Conservation (phyloP, 2,113 vertebrate species). For the Cepphus grylle region DNA sequence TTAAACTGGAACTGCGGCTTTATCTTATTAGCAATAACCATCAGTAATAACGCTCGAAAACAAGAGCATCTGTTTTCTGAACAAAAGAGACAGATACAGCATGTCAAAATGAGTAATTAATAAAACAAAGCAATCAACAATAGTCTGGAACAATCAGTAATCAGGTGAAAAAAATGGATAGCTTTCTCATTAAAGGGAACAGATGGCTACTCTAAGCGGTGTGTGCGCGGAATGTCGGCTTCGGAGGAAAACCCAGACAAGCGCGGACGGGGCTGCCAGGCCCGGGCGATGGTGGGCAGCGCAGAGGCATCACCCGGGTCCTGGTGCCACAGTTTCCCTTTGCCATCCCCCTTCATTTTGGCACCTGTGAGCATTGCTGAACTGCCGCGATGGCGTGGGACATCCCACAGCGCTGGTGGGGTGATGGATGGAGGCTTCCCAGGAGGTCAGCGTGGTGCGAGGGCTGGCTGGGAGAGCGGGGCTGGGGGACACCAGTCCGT, state of each 20-base stretch:
- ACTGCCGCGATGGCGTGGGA: rapidly evolving
- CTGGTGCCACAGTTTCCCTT: neutral
- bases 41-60: conserved; percentile 44
- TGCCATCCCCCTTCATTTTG: neutral
- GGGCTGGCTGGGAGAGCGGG: neutral
- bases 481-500: neutral
- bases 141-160: conserved; percentile 64
- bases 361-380: neutral
- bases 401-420: neutral
- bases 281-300: rapidly evolving
- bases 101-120: conserved; percentile 70
- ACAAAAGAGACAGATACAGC: conserved; percentile 61
- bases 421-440: neutral
- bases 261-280: neutral
- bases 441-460: rapidly evolving
- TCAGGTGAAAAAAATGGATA: conserved; percentile 63
- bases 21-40: conserved; percentile 60
- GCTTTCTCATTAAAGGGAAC: conserved; percentile 50
- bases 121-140: conserved; percentile 66
- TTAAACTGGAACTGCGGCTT: neutral
- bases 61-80: conserved; percentile 63
- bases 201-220: conserved; percentile 27
- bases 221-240: neutral
- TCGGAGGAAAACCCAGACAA: neutral
- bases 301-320: neutral